phyloP scores from a whole-genome alignment of 2,888 invertebrate genomes.

The Andrena fulva region DNA sequence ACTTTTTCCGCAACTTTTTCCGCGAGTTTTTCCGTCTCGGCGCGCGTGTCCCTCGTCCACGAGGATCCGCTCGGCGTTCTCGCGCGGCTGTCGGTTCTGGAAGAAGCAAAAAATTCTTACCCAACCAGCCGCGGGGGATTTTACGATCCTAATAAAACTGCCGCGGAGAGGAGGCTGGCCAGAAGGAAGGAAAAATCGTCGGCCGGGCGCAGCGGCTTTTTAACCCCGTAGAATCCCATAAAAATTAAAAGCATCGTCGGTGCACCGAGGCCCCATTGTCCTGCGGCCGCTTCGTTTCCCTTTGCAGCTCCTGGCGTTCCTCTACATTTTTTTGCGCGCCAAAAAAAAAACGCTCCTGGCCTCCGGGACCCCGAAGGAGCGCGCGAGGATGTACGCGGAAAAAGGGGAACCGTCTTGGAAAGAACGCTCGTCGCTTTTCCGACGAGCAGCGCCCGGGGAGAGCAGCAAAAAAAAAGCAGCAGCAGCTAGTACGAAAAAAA shows the following conservation, averaged over 20 bases:
- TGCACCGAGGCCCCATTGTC: conserved; percentile 66
- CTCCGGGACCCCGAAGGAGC: conserved; percentile 4
- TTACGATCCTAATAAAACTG: conserved; percentile 70
- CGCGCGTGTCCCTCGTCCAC: conserved; percentile 51
- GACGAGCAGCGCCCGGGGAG: background rate
- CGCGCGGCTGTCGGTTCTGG: background rate
- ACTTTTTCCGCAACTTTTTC: conserved; percentile 65
- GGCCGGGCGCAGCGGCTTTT: conserved; percentile 63
- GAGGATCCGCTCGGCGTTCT: background rate
- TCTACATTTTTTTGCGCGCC: conserved; percentile 37
- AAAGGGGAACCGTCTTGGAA: conserved; percentile 4
- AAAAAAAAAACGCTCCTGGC: conserved; percentile 35
- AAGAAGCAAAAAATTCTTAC: conserved; percentile 10
- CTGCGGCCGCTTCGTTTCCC: conserved; percentile 54
- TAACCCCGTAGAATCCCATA: conserved; percentile 76
- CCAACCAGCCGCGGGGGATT: conserved; percentile 56
- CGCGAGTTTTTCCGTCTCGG: conserved; percentile 61
- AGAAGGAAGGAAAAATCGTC: conserved; percentile 14
- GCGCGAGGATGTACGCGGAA: background rate
- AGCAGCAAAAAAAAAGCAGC: background rate
- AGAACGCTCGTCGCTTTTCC: conserved; percentile 14
- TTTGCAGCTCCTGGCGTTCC: conserved; percentile 31
- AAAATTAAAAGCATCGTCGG: conserved; percentile 79
- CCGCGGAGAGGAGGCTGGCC: conserved; percentile 45
- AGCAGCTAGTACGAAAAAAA: background rate